phyloP scores from a whole-genome alignment of 2,113 vertebrate species.

The Psephotus haematonotus region DNA sequence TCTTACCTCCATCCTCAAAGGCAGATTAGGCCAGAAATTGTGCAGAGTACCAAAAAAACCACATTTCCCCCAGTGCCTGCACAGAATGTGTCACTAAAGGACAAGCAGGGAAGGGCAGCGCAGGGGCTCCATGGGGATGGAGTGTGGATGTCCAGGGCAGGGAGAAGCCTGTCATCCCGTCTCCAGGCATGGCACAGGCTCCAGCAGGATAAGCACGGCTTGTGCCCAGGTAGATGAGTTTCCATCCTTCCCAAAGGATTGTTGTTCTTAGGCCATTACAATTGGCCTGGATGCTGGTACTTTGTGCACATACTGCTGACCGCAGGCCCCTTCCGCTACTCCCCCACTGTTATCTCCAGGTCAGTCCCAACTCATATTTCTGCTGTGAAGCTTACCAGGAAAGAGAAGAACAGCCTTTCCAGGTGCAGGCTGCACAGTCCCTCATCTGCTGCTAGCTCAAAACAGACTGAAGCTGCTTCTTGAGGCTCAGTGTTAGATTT shows the following conservation, averaged over 20 bases:
- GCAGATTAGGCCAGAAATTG: neutral
- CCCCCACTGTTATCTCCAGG: neutral
- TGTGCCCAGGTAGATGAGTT: neutral
- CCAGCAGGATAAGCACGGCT: neutral
- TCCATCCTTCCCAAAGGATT: neutral
- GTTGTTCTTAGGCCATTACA: neutral
- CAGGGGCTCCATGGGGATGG: neutral
- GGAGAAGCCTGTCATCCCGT: neutral
- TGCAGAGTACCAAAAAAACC: neutral
- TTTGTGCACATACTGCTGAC: neutral
- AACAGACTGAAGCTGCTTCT: neutral
- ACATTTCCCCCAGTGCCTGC: too few relatives aligned
- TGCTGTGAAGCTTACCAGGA: neutral
- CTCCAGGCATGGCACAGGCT: neutral
- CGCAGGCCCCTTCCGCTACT: neutral
- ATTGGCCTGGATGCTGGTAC: too few relatives aligned
- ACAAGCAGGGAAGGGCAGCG: neutral
- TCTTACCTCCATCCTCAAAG: neutral
- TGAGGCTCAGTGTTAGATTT: neutral
- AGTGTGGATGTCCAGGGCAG: neutral
- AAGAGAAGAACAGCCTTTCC: neutral
- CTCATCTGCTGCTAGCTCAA: neutral
- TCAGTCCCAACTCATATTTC: neutral
- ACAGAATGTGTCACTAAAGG: neutral
- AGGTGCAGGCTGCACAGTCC: neutral